Evolutionary conservation across 2,113 vertebrate genomes (phyloP), one percentile per base, ranked within the genome.

Genomic region (Chunga burmeisteri): DNA sequence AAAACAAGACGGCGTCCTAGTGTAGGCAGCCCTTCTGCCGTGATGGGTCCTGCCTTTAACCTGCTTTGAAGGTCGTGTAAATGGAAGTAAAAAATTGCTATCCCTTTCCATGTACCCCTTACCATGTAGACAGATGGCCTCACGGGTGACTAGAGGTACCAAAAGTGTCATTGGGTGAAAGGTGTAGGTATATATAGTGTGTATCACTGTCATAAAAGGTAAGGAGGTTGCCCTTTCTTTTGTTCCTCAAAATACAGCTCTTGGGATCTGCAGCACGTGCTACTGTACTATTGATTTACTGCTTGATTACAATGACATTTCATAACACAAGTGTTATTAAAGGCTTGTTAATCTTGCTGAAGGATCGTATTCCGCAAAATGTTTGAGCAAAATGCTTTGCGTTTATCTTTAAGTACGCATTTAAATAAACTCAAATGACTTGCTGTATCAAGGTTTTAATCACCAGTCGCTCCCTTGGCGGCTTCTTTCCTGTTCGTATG

Each of bases 321-420:
- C 79, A 73, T 81, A 95, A 90, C 90, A 95, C 74, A 86, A 96
- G 85, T 88, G 93, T 93, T 94, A 90, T 95, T 94, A 93, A 95
- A 87, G 59, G 36, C 86, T 94, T 91, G 81, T 95, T 97, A 91
- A 94, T 94, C 89, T 95, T 85, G 49, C 94, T 96, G 72, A 81
- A 95, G 89, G 91, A 94, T 89, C 86, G 66, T 82, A 70, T 94
- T 94, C 46, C 77, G 94, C 83, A 86, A 94, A 86, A 89, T 94
- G 93, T 95, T 96, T 95, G 88, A 97, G 62, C 27, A 95, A 88
- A 94, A 96, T 42, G 89, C 92, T 86, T 88, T 73, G 59, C 0
- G 14, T 96, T 96, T 96, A 93, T 84, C 95, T 95, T 81, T 68
- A 90, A 91, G 81, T 78, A 52, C 3, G 5, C 79, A 56, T 93